phyloP scores from a whole-genome alignment of 2,113 vertebrate species.

The Plectropomus leopardus region DNA sequence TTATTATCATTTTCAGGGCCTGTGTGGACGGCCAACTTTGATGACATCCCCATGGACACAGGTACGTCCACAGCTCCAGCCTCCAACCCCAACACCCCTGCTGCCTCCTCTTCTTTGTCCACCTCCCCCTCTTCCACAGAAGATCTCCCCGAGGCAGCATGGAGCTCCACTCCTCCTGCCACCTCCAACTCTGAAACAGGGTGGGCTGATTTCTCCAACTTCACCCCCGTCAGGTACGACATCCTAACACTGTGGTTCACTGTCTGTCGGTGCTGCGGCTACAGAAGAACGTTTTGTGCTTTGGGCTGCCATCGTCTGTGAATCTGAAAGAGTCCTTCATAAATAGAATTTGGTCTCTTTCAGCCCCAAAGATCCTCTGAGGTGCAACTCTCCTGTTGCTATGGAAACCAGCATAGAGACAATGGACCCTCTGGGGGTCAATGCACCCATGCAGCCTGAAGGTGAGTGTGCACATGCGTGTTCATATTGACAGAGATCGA shows the following conservation, averaged over 20 bases:
- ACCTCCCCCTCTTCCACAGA: conserved; percentile 47
- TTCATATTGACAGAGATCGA: not conserved
- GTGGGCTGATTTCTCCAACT: conserved; percentile 96
- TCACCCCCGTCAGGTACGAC: conserved; percentile 89
- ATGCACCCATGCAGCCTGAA: conserved; percentile 86
- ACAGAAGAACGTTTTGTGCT: not conserved
- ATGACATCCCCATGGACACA: conserved; percentile 97
- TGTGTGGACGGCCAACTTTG: conserved; percentile 95
- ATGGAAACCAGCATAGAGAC: conserved; percentile 97
- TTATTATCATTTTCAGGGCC: conserved; percentile 83
- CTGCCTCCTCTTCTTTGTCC: conserved; percentile 56
- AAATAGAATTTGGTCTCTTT: conserved; percentile 45
- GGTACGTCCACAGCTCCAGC: conserved; percentile 86
- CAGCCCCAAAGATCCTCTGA: conserved; percentile 93
- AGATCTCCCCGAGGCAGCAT: conserved; percentile 77
- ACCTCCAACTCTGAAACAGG: conserved; percentile 87
- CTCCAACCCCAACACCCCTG: conserved; percentile 77
- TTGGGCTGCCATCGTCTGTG: not conserved
- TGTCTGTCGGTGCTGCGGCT: not conserved
- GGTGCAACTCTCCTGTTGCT: conserved; percentile 97
- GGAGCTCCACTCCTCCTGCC: conserved; percentile 89
- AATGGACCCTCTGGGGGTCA: conserved; percentile 89
- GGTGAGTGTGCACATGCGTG: conserved; percentile 78
- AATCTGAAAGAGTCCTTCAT: not conserved
- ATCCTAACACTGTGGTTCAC: not conserved